These are phyloP conservation scores for Drosophila macrospina DNA, from an alignment of 2,888 invertebrate species.

Conservation along the genomic window DNA sequence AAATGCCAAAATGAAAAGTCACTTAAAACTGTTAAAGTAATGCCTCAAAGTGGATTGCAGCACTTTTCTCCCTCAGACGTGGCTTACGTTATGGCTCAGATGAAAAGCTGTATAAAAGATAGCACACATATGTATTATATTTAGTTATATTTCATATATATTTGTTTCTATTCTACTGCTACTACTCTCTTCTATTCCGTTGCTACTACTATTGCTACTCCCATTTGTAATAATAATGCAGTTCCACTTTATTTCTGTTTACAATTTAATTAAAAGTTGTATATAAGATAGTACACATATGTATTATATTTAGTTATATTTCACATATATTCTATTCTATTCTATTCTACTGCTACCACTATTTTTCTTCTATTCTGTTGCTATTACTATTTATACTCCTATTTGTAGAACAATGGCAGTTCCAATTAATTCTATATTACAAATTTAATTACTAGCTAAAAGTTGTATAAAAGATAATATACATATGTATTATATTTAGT, in stretches of 20 bases:
- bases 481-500: not conserved
- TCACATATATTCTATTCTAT: not conserved
- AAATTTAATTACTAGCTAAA: too few species aligned
- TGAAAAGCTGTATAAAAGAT: constrained; percentile 2
- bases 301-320: not conserved
- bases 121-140: not conserved
- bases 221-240: too few species aligned
- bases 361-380: too few species aligned
- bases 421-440: too few species aligned
- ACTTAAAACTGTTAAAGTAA: constrained; percentile 25
- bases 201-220: too few species aligned
- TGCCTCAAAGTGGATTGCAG: constrained; percentile 11
- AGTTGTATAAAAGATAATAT: not conserved
- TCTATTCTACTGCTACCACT: too few species aligned
- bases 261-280: constrained; percentile 5
- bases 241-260: too few species aligned
- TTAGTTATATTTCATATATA: not conserved
- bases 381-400: too few species aligned
- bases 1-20: constrained; percentile 18
- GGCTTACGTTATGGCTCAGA: not conserved
- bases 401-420: too few species aligned
- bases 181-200: too few species aligned
- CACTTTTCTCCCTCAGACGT: constrained; percentile 1
- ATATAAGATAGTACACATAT: not conserved
- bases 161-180: not conserved